Percentiles rank a stretch among this genome's conserved stretches.
phyloP scores from a whole-genome alignment of 2,888 invertebrate genomes.

The Parelbella ahira region DNA sequence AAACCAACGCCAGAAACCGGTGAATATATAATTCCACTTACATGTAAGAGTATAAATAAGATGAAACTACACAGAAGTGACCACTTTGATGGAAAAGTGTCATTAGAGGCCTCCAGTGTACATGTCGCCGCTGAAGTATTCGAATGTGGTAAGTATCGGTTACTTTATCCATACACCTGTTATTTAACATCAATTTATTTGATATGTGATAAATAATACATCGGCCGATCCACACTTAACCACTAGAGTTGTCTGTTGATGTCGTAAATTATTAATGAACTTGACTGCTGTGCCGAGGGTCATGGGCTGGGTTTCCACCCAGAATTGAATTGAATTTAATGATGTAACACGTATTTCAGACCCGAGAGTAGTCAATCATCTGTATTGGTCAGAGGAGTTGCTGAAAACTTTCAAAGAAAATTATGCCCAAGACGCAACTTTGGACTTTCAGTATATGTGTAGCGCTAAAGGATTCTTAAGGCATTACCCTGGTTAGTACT shows the following conservation, averaged over 20 bases:
- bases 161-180: too few relatives aligned
- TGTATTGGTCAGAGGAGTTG: conserved; percentile 64
- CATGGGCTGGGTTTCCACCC: too few relatives aligned
- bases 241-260: too few relatives aligned
- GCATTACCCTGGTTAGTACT: conserved; percentile 61
- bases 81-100: conserved; percentile 57
- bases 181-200: too few relatives aligned
- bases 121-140: conserved; percentile 62
- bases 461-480: conserved; percentile 67
- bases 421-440: conserved; percentile 60
- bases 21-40: conserved; percentile 39
- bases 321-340: too few relatives aligned
- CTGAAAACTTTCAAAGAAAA: conserved; percentile 60
- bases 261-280: too few relatives aligned
- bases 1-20: conserved; percentile 42
- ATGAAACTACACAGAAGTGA: conserved; percentile 46
- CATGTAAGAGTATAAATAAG: conserved; percentile 49
- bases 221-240: too few relatives aligned
- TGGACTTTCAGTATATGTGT: conserved; percentile 71
- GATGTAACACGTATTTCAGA: conserved; percentile 36
- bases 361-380: conserved; percentile 42
- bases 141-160: conserved; percentile 57
- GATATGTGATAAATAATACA: too few relatives aligned
- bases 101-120: conserved; percentile 60
- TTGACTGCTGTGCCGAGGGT: too few relatives aligned